These are phyloP conservation scores for Trichogramma pretiosum DNA, from an alignment of 1,140 invertebrate genomes.

Conservation along the genomic window DNA sequence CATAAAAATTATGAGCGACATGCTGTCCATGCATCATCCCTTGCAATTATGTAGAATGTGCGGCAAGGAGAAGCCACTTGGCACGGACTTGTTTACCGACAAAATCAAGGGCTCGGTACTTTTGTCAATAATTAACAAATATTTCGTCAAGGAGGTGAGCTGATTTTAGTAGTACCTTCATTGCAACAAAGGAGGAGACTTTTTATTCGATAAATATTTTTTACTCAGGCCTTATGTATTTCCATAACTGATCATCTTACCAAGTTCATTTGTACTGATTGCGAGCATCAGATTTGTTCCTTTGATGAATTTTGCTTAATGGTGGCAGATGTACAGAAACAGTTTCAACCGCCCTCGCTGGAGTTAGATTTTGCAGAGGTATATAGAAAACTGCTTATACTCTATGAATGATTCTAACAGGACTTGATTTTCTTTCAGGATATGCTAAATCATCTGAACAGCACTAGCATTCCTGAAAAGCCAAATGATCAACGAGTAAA, in stretches of 20 bases:
- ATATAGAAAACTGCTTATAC: too few species aligned
- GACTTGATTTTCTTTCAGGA: conserved; percentile 24
- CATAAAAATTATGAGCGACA: conserved; percentile 35
- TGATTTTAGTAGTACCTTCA: not conserved
- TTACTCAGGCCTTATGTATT: conserved; percentile 35
- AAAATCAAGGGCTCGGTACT: conserved; percentile 36
- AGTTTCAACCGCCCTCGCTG: conserved; percentile 31
- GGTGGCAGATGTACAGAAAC: conserved; percentile 39
- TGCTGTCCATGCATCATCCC: conserved; percentile 27
- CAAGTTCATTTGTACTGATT: conserved; percentile 38
- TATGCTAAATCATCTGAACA: conserved; percentile 35
- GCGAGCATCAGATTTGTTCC: conserved; percentile 35
- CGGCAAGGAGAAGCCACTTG: conserved; percentile 36
- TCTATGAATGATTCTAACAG: conserved; percentile 1
- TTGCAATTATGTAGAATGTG: conserved; percentile 36
- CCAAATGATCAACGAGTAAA: conserved; percentile 13
- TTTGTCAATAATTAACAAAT: conserved; percentile 38
- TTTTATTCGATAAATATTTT: not conserved
- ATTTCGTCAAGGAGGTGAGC: conserved; percentile 38
- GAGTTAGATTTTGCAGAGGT: conserved; percentile 40
- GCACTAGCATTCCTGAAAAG: conserved; percentile 28
- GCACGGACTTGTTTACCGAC: conserved; percentile 36
- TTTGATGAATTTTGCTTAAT: conserved; percentile 40
- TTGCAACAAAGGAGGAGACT: not conserved
- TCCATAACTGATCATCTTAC: conserved; percentile 32